Conservation (phyloP, 2,888 invertebrate species). For the Hirudinaria manillensis region DNA sequence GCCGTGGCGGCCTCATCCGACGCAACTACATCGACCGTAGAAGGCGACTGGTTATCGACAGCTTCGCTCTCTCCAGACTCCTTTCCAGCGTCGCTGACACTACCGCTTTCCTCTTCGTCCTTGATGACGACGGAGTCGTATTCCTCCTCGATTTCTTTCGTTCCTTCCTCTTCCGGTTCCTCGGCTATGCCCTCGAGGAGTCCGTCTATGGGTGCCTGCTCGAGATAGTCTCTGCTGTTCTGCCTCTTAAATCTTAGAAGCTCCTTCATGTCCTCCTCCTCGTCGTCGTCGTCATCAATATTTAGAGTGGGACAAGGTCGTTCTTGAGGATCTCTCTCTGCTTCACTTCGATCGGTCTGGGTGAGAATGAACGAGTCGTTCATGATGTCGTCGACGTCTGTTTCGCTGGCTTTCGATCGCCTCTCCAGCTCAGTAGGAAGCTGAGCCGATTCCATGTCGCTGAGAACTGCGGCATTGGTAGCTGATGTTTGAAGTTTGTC, state of each 20-base stretch:
- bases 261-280: slow-evolving; percentile 26
- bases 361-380: background rate
- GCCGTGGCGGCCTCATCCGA: background rate
- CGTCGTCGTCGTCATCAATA: slow-evolving; percentile 25
- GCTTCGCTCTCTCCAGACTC: background rate
- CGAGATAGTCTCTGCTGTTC: slow-evolving; percentile 7
- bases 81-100: too few relatives aligned
- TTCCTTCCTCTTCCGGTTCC: slow-evolving; percentile 25
- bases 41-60: background rate
- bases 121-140: slow-evolving; percentile 22
- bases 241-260: slow-evolving; percentile 21
- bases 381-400: slow-evolving; percentile 16
- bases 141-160: slow-evolving; percentile 22
- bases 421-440: background rate
- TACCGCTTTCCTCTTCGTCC: slow-evolving; percentile 7
- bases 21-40: too few relatives aligned
- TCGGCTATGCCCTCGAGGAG: slow-evolving; percentile 28
- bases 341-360: background rate
- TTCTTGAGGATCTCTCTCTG: background rate
- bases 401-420: background rate
- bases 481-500: background rate
- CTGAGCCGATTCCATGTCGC: background rate
- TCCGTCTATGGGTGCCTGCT: slow-evolving; percentile 1
- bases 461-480: background rate
- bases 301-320: too few relatives aligned